These are phyloP conservation scores for Apis florea DNA, from an alignment of 1,140 invertebrate genomes.

Conservation along the genomic window DNA sequence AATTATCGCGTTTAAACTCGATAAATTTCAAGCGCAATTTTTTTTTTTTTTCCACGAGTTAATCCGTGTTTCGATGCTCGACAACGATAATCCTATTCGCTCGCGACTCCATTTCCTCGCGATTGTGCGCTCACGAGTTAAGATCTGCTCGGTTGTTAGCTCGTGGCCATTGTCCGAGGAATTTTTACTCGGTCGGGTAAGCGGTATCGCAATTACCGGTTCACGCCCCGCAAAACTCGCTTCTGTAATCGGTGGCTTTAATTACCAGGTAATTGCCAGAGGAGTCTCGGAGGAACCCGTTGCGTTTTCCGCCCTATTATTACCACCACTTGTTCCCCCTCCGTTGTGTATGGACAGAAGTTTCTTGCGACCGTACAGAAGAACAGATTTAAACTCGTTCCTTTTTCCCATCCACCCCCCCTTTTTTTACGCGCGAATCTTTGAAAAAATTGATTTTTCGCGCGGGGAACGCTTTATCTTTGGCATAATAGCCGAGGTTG, in stretches of 20 bases:
- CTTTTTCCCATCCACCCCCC: background rate
- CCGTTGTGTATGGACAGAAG: background rate
- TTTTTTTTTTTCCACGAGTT: background rate
- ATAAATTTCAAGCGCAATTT: too few relatives aligned
- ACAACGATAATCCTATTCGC: slow-evolving; percentile 40
- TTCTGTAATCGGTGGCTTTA: slow-evolving; percentile 40
- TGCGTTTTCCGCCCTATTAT: slow-evolving; percentile 9
- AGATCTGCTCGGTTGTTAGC: slow-evolving; percentile 34
- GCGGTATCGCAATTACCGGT: slow-evolving; percentile 59
- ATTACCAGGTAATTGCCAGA: slow-evolving; percentile 49
- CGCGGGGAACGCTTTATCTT: too few relatives aligned
- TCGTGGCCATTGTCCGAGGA: slow-evolving; percentile 41
- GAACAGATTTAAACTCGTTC: too few relatives aligned
- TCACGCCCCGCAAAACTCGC: slow-evolving; percentile 46
- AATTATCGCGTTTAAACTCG: slow-evolving; percentile 35
- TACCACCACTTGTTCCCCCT: background rate
- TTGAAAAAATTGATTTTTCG: too few relatives aligned
- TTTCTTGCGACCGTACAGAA: background rate
- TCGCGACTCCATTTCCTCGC: slow-evolving; percentile 44
- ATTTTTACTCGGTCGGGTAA: slow-evolving; percentile 39
- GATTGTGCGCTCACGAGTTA: slow-evolving; percentile 42
- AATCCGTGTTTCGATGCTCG: slow-evolving; percentile 15
- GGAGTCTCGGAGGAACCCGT: background rate
- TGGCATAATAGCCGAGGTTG: too few relatives aligned
- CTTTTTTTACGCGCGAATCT: too few relatives aligned